Base-by-base conservation (phyloP, 1,140 invertebrate genomes). In the Neelides sp. region DNA sequence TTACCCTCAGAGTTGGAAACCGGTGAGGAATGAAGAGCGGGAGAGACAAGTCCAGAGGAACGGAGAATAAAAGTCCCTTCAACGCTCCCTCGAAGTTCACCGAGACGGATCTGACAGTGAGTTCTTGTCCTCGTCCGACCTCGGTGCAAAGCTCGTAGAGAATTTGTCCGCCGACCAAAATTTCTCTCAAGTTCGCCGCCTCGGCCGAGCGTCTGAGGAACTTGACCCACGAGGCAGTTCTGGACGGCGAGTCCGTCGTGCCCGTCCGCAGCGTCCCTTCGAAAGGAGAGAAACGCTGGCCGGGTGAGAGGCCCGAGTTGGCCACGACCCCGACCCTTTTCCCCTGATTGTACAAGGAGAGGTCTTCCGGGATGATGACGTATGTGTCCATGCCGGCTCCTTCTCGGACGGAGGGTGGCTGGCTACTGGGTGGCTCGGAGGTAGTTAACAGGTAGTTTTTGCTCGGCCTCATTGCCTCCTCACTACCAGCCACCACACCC, bases 361-460 rank as follows among this genome's bases (percentile, higher is more conserved):
- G 44, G 45, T 61, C 52, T 32, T 61, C 59, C 12, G 59, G 59
- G 22, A 61, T 61, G 22, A 61, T 48, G 19, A 61, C 59, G 35
- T 57, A 61, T 15, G 59, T 57, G 42, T 61, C 59, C 59, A 61
- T 57, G 42, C 24, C 20, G 12, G 40, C 7, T 13, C 27, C 40
- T 5, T 20, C 8, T 24, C 12, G 15, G 10, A 30, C 4, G 26
- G 23, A 26, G 3, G 23, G 17, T 10, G 42, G 5, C 20, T n/a
- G n/a, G n/a, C n/a, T n/a, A n/a, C n/a, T n/a, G n/a, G n/a, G n/a
- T n/a, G n/a, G n/a, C n/a, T n/a, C n/a, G n/a, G n/a, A n/a, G n/a
- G n/a, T n/a, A 39, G 15, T 39, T 20, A 39, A 39, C 36, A 39
- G 36, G 36, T 39, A 17, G 36, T n/a, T 39, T 4, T 39, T 39